A percentile compares a stretch with the other conserved stretches of the same genome.
These are phyloP conservation scores for Choreutis nemorana DNA, from an alignment of 2,888 invertebrate species.

Conservation along the genomic window DNA sequence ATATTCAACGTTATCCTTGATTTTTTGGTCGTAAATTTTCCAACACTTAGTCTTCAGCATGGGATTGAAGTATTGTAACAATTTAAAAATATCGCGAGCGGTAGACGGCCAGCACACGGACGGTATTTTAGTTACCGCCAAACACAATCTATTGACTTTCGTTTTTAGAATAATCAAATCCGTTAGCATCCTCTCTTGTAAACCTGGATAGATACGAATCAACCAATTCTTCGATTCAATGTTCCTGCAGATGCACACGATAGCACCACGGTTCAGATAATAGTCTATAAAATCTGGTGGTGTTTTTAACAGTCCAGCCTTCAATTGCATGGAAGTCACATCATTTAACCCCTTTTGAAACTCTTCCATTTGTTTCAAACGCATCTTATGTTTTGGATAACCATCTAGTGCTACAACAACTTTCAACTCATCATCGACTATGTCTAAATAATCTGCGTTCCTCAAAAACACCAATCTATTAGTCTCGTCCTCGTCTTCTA, in stretches of 20 bases:
- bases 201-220: constrained; percentile 37
- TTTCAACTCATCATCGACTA: constrained; percentile 41
- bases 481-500: constrained; percentile 40
- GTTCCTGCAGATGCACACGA: constrained; percentile 51
- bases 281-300: constrained; percentile 43
- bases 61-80: constrained; percentile 53
- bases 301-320: constrained; percentile 35
- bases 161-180: constrained; percentile 38
- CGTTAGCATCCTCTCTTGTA: constrained; percentile 45
- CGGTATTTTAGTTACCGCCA: constrained; percentile 45
- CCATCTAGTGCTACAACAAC: constrained; percentile 41
- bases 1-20: constrained; percentile 25
- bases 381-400: constrained; percentile 48
- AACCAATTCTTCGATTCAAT: constrained; percentile 45
- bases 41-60: constrained; percentile 36
- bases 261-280: constrained; percentile 45
- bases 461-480: constrained; percentile 39
- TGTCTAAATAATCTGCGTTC: constrained; percentile 39
- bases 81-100: constrained; percentile 41
- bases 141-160: constrained; percentile 40
- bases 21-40: constrained; percentile 44
- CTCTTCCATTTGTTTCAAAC: constrained; percentile 35
- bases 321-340: constrained; percentile 46
- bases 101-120: constrained; percentile 37
- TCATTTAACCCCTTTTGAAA: constrained; percentile 38